These are phyloP conservation scores for Sinopyrophorus schimmeli DNA, from an alignment of 2,888 invertebrate species.

Conservation along the genomic window DNA sequence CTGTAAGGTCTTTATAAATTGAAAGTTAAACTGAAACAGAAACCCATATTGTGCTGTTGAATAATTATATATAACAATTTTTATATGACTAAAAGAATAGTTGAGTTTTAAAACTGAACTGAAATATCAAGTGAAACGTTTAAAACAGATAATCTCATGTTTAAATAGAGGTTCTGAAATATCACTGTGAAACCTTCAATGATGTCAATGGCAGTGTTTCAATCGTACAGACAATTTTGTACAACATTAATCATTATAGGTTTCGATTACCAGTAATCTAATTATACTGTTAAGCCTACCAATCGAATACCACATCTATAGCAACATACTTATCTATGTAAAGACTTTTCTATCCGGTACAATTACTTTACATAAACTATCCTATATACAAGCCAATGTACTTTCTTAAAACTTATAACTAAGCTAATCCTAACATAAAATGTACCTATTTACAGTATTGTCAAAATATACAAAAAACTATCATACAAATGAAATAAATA, in stretches of 20 bases:
- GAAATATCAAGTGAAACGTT: too few relatives aligned
- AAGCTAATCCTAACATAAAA: conserved; percentile 20
- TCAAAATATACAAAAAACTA: conserved; percentile 24
- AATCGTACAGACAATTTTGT: conserved; percentile 28
- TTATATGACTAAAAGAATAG: too few relatives aligned
- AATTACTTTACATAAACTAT: conserved; percentile 28
- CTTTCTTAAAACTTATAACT: conserved; percentile 35
- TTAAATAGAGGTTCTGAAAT: conserved; percentile 21
- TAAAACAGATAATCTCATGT: conserved; percentile 5
- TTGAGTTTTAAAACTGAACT: too few relatives aligned
- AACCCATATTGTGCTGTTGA: too few relatives aligned
- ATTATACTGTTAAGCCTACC: conserved; percentile 26
- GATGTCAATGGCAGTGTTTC: conserved; percentile 37
- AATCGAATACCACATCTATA: conserved; percentile 17
- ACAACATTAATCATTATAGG: conserved; percentile 34
- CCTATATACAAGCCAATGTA: conserved; percentile 43
- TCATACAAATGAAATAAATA: conserved; percentile 30
- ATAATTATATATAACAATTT: too few relatives aligned
- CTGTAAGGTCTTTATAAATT: too few relatives aligned
- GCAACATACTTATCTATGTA: conserved; percentile 20
- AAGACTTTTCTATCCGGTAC: conserved; percentile 24
- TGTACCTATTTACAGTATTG: conserved; percentile 24
- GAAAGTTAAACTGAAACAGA: too few relatives aligned
- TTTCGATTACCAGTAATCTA: conserved; percentile 28
- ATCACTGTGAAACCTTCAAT: conserved; percentile 25